These are phyloP conservation scores for Drosophila orena DNA, from an alignment of 1,140 invertebrate species.

Conservation along the genomic window DNA sequence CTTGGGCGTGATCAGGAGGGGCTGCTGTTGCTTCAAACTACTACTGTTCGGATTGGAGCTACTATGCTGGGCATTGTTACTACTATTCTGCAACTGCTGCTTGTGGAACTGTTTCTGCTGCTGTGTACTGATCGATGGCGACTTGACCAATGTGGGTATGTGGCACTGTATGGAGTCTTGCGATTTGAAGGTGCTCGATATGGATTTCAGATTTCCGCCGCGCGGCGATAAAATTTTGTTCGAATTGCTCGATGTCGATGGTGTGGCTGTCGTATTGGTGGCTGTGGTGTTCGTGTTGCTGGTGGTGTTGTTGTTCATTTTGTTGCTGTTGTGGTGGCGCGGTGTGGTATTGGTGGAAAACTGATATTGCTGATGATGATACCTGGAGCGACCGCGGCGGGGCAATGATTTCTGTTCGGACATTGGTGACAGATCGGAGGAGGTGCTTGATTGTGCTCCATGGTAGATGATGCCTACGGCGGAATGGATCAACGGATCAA, in stretches of 20 bases:
- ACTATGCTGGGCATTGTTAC: slow-evolving; percentile 33
- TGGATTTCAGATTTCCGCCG: slow-evolving; percentile 81
- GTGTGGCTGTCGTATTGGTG: slow-evolving; percentile 66
- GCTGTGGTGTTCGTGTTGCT: slow-evolving; percentile 57
- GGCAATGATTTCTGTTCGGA: slow-evolving; percentile 91
- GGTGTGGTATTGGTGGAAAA: slow-evolving; percentile 85
- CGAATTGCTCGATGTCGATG: slow-evolving; percentile 56
- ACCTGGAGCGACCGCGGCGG: slow-evolving; percentile 89
- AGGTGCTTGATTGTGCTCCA: slow-evolving; percentile 90
- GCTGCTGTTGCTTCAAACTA: slow-evolving; percentile 81
- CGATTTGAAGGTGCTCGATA: slow-evolving; percentile 84
- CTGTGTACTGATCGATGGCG: slow-evolving; percentile 82
- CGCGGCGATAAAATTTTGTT: slow-evolving; percentile 82
- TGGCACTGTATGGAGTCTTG: slow-evolving; percentile 84
- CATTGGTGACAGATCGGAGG: slow-evolving; percentile 91
- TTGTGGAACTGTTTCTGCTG: slow-evolving; percentile 80
- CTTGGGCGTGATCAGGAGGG: slow-evolving; percentile 79
- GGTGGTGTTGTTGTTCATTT: slow-evolving; percentile 74
- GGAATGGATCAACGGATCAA: slow-evolving; percentile 5
- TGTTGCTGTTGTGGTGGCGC: slow-evolving; percentile 84
- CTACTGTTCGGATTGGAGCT: slow-evolving; percentile 59
- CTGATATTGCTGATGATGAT: slow-evolving; percentile 85
- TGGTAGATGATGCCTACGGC: slow-evolving; percentile 90
- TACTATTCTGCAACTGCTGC: slow-evolving; percentile 58
- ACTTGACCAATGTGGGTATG: slow-evolving; percentile 84